These are phyloP conservation scores for Catalaphyllia jardinei DNA, from an alignment of 64 coral and sea anemone species.

Conservation along the genomic window DNA sequence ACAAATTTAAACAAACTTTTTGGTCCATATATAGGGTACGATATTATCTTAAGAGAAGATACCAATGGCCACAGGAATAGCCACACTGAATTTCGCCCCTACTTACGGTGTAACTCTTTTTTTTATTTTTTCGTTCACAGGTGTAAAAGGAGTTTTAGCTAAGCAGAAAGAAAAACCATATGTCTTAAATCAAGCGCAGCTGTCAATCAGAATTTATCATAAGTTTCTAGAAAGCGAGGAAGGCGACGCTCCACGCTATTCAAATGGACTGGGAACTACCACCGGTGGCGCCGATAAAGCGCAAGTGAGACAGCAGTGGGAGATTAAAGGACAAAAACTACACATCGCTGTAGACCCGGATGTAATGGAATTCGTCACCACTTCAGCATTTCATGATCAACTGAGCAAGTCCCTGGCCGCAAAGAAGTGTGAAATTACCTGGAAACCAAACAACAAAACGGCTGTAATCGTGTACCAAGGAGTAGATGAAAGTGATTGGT, in stretches of 20 bases:
- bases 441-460: constrained; percentile 3
- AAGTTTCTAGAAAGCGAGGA: not conserved
- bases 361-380: constrained; percentile 53
- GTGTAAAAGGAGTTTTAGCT: constrained; percentile 6
- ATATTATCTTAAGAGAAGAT: too few species aligned
- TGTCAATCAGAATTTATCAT: not conserved
- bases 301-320: not conserved
- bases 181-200: not conserved
- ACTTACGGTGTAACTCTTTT: too few species aligned
- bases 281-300: not conserved
- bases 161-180: not conserved
- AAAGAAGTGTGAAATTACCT: constrained; percentile 37
- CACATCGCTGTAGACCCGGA: constrained; percentile 56
- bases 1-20: too few species aligned
- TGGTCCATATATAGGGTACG: too few species aligned
- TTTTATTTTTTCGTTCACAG: constrained; percentile 4
- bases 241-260: not conserved
- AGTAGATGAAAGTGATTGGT: constrained; percentile 7
- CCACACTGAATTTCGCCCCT: too few species aligned
- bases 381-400: constrained; percentile 7
- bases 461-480: constrained; percentile 34
- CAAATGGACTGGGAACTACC: not conserved
- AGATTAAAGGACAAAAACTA: constrained; percentile 6
- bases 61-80: too few species aligned
- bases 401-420: constrained; percentile 13